Percentiles rank a stretch among this genome's conserved stretches.
Conservation (phyloP, 2,797 vertebrate species). For the Mormyrus proboscirostris region DNA sequence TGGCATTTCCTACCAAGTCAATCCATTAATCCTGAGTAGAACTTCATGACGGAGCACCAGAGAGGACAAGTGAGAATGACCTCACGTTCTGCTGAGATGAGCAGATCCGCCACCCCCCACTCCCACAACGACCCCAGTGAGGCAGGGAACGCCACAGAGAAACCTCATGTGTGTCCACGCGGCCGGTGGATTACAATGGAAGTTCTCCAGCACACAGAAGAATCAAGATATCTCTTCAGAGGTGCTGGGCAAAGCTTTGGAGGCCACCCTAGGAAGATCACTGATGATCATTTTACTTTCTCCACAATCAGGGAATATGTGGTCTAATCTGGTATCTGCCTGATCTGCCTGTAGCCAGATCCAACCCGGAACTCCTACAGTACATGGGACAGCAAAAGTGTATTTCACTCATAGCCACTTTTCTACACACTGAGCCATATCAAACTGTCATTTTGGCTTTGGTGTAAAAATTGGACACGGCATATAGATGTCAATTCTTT, state of each 20-base stretch:
- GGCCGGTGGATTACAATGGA: neutral
- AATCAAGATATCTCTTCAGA: neutral
- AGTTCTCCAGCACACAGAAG: neutral
- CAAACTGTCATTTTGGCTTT: neutral
- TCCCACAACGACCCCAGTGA: neutral
- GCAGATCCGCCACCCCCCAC: neutral
- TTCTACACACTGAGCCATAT: neutral
- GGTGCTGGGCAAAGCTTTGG: neutral
- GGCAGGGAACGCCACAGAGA: neutral
- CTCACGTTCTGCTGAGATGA: neutral
- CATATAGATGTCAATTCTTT: neutral
- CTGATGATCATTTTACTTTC: neutral
- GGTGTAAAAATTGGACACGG: neutral
- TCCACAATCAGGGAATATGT: neutral
- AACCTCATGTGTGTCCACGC: neutral
- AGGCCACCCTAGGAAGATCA: neutral
- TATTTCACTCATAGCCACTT: neutral
- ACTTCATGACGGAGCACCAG: neutral
- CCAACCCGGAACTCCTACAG: neutral
- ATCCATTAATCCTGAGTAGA: neutral
- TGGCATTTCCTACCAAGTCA: neutral
- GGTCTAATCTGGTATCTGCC: neutral
- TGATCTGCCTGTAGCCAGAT: neutral
- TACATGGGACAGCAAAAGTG: neutral
- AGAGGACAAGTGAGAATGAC: neutral